These are phyloP conservation scores for Yponomeuta plumbellus DNA, from an alignment of 2,888 invertebrate genomes.

Conservation along the genomic window DNA sequence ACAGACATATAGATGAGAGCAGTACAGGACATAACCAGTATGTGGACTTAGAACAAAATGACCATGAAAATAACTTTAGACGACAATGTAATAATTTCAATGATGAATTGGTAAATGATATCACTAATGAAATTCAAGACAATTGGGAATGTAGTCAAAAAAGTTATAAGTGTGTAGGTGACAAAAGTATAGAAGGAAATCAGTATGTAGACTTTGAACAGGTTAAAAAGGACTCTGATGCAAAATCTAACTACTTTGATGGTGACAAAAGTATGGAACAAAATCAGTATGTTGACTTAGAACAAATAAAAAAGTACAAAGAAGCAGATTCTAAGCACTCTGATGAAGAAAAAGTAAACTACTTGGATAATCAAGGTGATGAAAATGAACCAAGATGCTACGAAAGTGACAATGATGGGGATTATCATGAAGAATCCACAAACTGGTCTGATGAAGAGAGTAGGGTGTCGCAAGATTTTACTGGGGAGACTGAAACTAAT, in stretches of 20 bases:
- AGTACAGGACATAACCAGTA: constrained; percentile 5
- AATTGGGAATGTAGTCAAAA: too few species aligned
- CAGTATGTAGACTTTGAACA: too few species aligned
- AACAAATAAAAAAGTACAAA: constrained; percentile 29
- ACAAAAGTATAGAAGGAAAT: not conserved
- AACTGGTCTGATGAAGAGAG: constrained; percentile 14
- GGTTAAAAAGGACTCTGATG: too few species aligned
- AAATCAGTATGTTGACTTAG: constrained; percentile 33
- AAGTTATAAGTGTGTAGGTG: too few species aligned
- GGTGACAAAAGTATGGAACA: constrained; percentile 14
- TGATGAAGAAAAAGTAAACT: not conserved
- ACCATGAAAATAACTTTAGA: not conserved
- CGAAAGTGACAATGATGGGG: constrained; percentile 16
- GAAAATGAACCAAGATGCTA: not conserved
- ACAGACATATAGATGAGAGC: constrained; percentile 24
- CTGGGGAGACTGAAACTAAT: not conserved
- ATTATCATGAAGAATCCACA: constrained; percentile 23
- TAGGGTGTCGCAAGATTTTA: not conserved
- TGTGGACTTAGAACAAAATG: not conserved
- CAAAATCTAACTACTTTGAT: too few species aligned
- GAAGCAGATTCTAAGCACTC: not conserved
- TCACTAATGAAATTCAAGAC: not conserved
- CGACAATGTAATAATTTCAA: not conserved
- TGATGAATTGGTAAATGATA: not conserved
- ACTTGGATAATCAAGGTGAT: not conserved